Evolutionary conservation across 2,113 vertebrate genomes (phyloP).

Genomic region (Leptocoma aspasia): DNA sequence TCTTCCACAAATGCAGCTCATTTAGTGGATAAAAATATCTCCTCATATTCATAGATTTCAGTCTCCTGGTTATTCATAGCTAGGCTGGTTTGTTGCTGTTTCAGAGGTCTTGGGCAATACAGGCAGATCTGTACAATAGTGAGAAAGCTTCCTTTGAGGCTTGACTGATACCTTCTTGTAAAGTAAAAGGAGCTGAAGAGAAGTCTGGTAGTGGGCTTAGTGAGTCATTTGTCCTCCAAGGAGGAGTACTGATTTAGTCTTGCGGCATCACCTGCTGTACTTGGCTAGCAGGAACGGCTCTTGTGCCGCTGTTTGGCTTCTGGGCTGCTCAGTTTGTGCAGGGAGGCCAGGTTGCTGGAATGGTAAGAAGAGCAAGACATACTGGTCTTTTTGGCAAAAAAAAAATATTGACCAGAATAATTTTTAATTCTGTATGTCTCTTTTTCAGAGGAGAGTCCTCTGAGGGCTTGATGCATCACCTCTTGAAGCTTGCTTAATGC

Average conservation of each 20-base stretch:
- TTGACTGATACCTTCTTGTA: not conserved
- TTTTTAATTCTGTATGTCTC: not conserved
- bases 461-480: not conserved
- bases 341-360: not conserved
- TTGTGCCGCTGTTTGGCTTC: rapidly evolving
- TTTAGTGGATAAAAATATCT: conserved; percentile 36
- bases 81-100: not conserved
- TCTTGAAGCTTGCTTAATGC: not conserved
- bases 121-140: not conserved
- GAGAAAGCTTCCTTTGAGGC: not conserved
- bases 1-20: conserved; percentile 1
- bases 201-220: not conserved
- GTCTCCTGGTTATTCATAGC: conserved; percentile 8
- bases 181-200: not conserved
- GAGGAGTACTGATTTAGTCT: not conserved
- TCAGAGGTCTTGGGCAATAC: not conserved
- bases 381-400: not conserved
- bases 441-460: not conserved
- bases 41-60: not conserved
- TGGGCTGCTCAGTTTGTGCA: not conserved
- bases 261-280: not conserved
- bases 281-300: not conserved
- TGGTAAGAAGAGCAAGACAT: not conserved
- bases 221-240: not conserved
- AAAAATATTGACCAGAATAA: not conserved